phyloP scores from a whole-genome alignment of 2,113 vertebrate genomes.

The Plotosus lineatus region DNA sequence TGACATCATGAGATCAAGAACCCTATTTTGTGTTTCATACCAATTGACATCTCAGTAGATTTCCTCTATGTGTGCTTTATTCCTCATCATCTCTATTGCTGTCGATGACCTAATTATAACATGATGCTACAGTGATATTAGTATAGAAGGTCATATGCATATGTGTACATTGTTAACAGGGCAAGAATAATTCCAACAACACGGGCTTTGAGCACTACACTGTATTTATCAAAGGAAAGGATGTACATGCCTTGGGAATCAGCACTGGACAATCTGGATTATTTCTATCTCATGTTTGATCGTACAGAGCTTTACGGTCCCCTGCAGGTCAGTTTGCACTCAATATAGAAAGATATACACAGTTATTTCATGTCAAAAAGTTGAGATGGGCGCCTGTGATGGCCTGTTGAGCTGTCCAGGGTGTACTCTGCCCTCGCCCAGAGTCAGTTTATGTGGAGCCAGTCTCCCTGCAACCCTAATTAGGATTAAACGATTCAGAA shows the following conservation, averaged over 20 bases:
- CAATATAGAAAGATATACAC: background rate
- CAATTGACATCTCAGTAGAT: background rate
- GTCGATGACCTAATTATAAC: background rate
- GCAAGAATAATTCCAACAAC: constrained; percentile 68
- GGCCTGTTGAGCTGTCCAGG: no score
- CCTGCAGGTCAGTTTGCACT: constrained; percentile 76
- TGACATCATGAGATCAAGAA: background rate
- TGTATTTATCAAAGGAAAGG: constrained; percentile 72
- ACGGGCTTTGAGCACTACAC: constrained; percentile 80
- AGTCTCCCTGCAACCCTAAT: no score
- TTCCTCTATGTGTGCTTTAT: background rate
- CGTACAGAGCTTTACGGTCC: constrained; percentile 79
- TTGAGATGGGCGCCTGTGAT: no score
- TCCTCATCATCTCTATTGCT: background rate
- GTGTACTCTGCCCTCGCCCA: no score
- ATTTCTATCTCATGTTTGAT: constrained; percentile 89
- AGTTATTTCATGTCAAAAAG: background rate
- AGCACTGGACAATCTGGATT: constrained; percentile 76
- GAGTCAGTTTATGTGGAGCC: no score
- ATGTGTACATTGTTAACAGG: constrained; percentile 62
- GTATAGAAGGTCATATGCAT: background rate
- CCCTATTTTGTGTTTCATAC: background rate
- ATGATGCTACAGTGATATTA: background rate
- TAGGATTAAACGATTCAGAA: no score
- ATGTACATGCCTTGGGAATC: constrained; percentile 89